These are phyloP conservation scores for Habrosyne pyritoides DNA, from an alignment of 2,888 invertebrate genomes.

Conservation along the genomic window DNA sequence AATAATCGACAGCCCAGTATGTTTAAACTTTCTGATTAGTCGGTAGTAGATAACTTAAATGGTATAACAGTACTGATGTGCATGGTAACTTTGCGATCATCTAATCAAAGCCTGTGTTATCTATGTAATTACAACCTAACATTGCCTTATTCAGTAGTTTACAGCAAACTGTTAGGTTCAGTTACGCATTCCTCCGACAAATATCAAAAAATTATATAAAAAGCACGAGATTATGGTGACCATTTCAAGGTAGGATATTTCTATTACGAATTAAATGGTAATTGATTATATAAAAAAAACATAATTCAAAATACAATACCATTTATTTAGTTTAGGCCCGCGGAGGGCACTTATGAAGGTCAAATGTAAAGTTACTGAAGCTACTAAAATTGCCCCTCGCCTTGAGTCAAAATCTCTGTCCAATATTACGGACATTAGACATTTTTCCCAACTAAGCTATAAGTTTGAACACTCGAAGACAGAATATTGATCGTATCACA, in stretches of 20 bases:
- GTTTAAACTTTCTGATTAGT: conserved; percentile 15
- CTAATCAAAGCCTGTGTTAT: conserved; percentile 42
- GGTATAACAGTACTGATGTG: conserved; percentile 27
- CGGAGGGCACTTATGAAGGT: too few species aligned
- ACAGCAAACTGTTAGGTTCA: conserved; percentile 19
- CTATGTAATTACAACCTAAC: conserved; percentile 32
- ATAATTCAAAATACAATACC: too few species aligned
- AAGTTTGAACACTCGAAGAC: conserved; percentile 34
- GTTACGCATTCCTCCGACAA: conserved; percentile 18
- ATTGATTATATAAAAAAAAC: too few species aligned
- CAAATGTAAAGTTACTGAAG: too few species aligned
- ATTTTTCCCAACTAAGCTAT: background rate
- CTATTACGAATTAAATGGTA: too few species aligned
- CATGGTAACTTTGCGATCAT: conserved; percentile 25
- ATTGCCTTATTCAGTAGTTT: conserved; percentile 28
- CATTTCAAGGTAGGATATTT: conserved; percentile 35
- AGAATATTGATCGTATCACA: conserved; percentile 60
- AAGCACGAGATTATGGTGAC: conserved; percentile 32
- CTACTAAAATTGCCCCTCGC: too few species aligned
- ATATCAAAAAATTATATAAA: conserved; percentile 17
- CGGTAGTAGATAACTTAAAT: conserved; percentile 17
- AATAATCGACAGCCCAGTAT: too few species aligned
- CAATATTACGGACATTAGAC: too few species aligned
- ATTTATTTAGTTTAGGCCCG: too few species aligned
- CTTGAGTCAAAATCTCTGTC: too few species aligned